Evolutionary conservation across 2,113 vertebrate species (phyloP), one percentile per base, ranked within the genome.

Genomic region (Phocoena sinus): DNA sequence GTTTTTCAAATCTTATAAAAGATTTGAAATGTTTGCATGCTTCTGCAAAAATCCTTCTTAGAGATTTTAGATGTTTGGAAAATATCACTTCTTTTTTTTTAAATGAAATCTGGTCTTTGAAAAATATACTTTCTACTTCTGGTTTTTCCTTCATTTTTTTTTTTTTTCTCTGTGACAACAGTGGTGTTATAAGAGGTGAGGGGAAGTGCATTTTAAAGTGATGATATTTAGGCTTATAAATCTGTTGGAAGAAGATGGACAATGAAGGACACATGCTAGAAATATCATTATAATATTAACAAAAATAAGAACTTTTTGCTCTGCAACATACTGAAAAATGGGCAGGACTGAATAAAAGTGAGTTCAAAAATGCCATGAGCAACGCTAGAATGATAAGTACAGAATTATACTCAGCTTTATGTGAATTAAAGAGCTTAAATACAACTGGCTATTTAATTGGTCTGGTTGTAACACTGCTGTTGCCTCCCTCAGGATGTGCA

Each of bases 301-400:
- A 96, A 93, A 94, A 77, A 82, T 36, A 81, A 96, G 38, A 97
- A 95, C 47, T 88, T 67, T 86, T 91, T 95, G 56, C 47, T 83
- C 88, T 94, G 70, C 41, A 74, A 88, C 8, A 82, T 87, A 89
- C 23, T 93, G 58, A 96, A 89, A 88, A 85, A 82, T 25, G 82
- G 71, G 80, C 20, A 85, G 20, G 38, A 82, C 36, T 97, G 94
- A 92, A 97, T 97, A 60, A 91, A 97, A 97, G 82, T 63, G 90
- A 97, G 79, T 97, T 97, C n/a, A 87, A 96, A 97, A 87, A 96
- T 50, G 47, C 80, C 84, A 58, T 77, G 90, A 95, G 88, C 95
- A 95, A 85, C 74, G 23, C 53, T 97, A 63, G 97, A 98, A 98
- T 98, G 96, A 71, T 98, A 98, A 98, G 94, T 97, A 94, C 67